phyloP scores from a whole-genome alignment of 2,888 invertebrate genomes.

The Noctuana brunneofusca region DNA sequence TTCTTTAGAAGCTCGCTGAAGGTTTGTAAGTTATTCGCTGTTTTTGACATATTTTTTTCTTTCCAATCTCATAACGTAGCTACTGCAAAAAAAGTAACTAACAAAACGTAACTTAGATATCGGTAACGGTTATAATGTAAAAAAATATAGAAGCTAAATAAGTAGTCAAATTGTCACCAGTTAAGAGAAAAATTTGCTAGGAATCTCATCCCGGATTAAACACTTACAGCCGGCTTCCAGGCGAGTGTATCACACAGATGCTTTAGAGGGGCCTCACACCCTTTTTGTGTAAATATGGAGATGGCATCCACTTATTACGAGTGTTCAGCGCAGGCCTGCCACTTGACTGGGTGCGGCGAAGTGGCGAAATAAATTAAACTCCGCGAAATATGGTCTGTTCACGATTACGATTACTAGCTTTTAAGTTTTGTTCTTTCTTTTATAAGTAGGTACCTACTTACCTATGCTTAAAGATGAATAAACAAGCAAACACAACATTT shows the following conservation, averaged over 20 bases:
- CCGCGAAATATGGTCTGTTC: slow-evolving; percentile 3
- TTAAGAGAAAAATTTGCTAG: background rate
- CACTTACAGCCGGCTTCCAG: background rate
- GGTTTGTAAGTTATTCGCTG: slow-evolving; percentile 17
- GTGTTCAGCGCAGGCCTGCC: slow-evolving; percentile 34
- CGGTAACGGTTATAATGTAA: too few species aligned
- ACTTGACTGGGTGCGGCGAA: slow-evolving; percentile 23
- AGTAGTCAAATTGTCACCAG: background rate
- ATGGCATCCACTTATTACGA: slow-evolving; percentile 44
- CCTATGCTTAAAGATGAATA: background rate
- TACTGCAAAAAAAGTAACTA: too few species aligned
- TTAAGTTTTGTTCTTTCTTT: too few species aligned
- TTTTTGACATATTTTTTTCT: background rate
- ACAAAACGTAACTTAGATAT: too few species aligned
- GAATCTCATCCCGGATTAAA: slow-evolving; percentile 17
- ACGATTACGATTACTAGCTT: background rate
- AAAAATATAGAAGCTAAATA: too few species aligned
- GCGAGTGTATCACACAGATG: slow-evolving; percentile 18
- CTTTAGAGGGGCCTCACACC: slow-evolving; percentile 12
- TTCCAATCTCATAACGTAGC: background rate
- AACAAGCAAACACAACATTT: too few species aligned
- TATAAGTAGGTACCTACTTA: too few species aligned
- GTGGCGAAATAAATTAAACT: slow-evolving; percentile 32
- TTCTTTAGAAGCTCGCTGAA: slow-evolving; percentile 11
- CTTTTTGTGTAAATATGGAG: slow-evolving; percentile 45